Evolutionary conservation across 2,113 vertebrate species (phyloP).

Genomic region (Bos javanicus): DNA sequence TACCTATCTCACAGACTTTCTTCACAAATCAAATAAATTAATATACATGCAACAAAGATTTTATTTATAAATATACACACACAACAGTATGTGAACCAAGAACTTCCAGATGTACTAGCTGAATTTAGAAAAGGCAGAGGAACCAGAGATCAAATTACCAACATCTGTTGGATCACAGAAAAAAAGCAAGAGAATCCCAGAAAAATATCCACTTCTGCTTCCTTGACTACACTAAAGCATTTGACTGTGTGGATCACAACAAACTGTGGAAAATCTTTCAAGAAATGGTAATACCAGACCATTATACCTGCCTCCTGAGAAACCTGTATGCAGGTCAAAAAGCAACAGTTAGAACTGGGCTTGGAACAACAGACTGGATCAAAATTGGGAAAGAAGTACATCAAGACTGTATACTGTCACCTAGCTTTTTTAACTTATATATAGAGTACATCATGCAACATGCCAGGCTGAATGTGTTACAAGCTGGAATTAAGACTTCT

Average conservation of each 20-base stretch:
- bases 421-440: not conserved
- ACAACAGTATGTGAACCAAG: not conserved
- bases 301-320: not conserved
- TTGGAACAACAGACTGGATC: not conserved
- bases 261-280: not conserved
- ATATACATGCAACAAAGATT: not conserved
- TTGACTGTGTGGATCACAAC: not conserved
- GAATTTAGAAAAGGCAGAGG: not conserved
- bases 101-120: not conserved
- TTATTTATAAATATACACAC: not conserved
- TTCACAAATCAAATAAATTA: not conserved
- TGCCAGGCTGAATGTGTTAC: not conserved
- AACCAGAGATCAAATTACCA: not conserved
- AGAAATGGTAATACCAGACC: not conserved
- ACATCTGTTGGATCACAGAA: not conserved
- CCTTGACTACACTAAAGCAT: not conserved
- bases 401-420: not conserved
- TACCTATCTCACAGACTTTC: not conserved
- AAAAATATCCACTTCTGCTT: not conserved
- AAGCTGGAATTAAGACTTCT: not conserved
- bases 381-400: not conserved
- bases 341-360: not conserved
- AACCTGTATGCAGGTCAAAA: not conserved
- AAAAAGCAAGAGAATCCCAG: not conserved
- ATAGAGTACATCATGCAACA: not conserved